Evolutionary conservation across 2,888 invertebrate species (phyloP).

Genomic region (Leistus spinibarbis): DNA sequence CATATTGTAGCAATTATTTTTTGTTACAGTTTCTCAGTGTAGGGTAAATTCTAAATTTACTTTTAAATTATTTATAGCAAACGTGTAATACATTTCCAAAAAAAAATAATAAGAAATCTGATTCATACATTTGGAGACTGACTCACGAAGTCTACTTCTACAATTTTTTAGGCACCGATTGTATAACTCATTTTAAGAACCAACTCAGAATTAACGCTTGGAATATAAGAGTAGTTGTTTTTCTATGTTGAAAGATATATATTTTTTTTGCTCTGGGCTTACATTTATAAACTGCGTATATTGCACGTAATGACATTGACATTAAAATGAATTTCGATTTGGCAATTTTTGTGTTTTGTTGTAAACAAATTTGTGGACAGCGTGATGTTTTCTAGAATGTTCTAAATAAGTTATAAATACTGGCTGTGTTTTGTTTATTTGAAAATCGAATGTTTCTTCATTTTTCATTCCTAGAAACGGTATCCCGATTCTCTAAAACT

Average conservation of each 20-base stretch:
- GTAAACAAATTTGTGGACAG: neutral
- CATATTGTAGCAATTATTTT: too few relatives aligned
- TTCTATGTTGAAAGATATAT: neutral
- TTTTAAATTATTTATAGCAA: too few relatives aligned
- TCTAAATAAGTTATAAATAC: too few relatives aligned
- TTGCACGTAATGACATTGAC: constrained; percentile 31
- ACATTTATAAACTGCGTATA: constrained; percentile 21
- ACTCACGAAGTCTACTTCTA: neutral
- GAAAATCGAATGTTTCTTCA: too few relatives aligned
- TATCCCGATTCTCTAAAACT: too few relatives aligned
- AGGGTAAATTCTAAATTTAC: too few relatives aligned
- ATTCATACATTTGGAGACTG: neutral
- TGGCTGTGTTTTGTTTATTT: too few relatives aligned
- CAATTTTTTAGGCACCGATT: neutral
- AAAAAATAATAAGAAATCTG: neutral
- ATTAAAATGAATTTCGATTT: constrained; percentile 17
- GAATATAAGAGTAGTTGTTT: too few relatives aligned
- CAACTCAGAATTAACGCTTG: too few relatives aligned
- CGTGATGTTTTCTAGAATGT: neutral
- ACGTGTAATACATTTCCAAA: neutral
- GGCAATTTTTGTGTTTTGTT: neutral
- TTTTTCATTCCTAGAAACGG: too few relatives aligned
- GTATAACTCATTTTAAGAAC: too few relatives aligned
- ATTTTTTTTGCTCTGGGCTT: neutral
- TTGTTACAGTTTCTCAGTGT: too few relatives aligned